phyloP scores from a whole-genome alignment of 2,888 invertebrate species.

The Pseudoips prasinana region DNA sequence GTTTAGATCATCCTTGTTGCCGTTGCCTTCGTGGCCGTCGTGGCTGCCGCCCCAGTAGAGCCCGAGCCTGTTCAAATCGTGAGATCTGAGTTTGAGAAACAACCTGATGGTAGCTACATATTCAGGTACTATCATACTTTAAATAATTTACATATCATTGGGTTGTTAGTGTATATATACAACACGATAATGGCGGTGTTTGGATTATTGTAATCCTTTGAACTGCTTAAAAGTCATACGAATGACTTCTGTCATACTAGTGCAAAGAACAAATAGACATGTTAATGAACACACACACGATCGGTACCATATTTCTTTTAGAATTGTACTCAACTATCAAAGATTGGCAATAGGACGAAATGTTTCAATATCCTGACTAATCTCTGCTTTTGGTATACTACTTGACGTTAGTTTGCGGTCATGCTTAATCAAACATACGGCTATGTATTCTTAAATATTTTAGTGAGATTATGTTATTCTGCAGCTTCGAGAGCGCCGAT shows the following conservation, averaged over 20 bases:
- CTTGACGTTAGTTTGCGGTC: neutral
- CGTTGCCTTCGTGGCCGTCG: constrained; percentile 29
- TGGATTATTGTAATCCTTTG: too few relatives aligned
- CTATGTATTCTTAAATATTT: too few relatives aligned
- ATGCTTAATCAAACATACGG: too few relatives aligned
- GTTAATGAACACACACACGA: neutral
- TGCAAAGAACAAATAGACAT: too few relatives aligned
- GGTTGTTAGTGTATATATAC: neutral
- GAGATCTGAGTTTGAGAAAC: neutral
- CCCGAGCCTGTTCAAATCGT: neutral
- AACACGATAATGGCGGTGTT: neutral
- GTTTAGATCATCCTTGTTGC: constrained; percentile 24
- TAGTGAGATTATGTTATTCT: too few relatives aligned
- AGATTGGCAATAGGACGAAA: too few relatives aligned
- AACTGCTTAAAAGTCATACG: too few relatives aligned
- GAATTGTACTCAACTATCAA: too few relatives aligned
- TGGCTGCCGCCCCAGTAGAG: constrained; percentile 12
- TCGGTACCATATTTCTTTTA: neutral
- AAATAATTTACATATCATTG: neutral
- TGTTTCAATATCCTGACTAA: neutral
- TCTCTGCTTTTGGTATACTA: neutral
- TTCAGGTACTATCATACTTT: constrained; percentile 24
- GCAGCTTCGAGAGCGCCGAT: constrained; percentile 18
- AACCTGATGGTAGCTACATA: constrained; percentile 4
- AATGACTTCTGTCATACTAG: too few relatives aligned